Conservation (phyloP, 1,140 invertebrate species). For the Drosophila dunni region DNA sequence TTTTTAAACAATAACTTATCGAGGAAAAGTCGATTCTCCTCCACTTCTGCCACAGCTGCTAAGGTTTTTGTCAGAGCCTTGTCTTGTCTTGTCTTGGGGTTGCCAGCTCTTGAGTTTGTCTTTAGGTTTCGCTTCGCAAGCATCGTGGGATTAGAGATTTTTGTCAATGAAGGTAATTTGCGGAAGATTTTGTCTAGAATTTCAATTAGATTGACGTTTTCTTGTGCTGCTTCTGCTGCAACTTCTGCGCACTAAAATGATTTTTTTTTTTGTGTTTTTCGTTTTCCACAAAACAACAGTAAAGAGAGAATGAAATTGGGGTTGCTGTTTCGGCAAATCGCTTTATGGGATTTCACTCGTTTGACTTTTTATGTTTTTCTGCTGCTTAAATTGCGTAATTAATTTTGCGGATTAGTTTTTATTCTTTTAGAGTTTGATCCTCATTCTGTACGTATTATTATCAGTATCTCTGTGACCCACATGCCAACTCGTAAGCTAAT, state of each 20-base stretch:
- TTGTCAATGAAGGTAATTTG: constrained; percentile 84
- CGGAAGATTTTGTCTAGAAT: constrained; percentile 84
- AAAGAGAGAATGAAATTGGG: constrained; percentile 15
- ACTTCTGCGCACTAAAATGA: constrained; percentile 2
- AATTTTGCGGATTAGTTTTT: constrained; percentile 38
- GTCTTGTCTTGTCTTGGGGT: constrained; percentile 7
- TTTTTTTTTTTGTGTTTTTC: constrained; percentile 20
- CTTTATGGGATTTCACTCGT: constrained; percentile 43
- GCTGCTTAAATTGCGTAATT: constrained; percentile 27
- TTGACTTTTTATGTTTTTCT: constrained; percentile 24
- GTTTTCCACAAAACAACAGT: not conserved
- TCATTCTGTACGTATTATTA: constrained; percentile 3
- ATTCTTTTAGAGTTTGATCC: not conserved
- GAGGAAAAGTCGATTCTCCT: constrained; percentile 29
- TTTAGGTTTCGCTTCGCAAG: constrained; percentile 52
- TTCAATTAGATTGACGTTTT: constrained; percentile 83
- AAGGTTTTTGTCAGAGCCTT: constrained; percentile 9
- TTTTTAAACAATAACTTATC: constrained; percentile 56
- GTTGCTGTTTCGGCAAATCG: constrained; percentile 33
- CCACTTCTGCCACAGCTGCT: not conserved
- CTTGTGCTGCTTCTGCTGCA: constrained; percentile 20
- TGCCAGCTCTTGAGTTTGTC: constrained; percentile 44
- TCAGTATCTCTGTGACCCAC: constrained; percentile 25
- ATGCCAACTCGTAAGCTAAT: constrained; percentile 30
- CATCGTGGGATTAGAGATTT: constrained; percentile 78